phyloP scores from a whole-genome alignment of 2,888 invertebrate genomes.

The Thera obeliscata region DNA sequence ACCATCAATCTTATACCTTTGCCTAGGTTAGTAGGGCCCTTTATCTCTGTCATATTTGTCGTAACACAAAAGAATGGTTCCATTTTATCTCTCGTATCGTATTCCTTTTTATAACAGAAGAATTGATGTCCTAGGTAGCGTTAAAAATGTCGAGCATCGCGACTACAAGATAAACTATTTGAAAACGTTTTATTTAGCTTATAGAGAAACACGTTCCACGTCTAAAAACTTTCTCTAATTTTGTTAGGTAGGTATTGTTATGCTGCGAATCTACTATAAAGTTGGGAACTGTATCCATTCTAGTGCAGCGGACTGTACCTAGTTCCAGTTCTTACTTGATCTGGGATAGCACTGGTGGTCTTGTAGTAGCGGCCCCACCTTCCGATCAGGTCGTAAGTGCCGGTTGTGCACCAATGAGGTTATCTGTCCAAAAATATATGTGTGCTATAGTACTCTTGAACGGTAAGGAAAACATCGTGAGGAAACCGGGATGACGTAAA shows the following conservation, averaged over 20 bases:
- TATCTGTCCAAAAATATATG: too few species aligned
- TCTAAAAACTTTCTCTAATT: not conserved
- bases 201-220: constrained; percentile 3
- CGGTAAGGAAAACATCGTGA: too few species aligned
- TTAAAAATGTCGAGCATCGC: constrained; percentile 23
- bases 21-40: not conserved
- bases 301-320: too few species aligned
- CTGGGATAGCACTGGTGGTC: too few species aligned
- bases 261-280: too few species aligned
- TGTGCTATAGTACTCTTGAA: too few species aligned
- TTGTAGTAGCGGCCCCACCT: too few species aligned
- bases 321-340: too few species aligned
- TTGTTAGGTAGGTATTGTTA: not conserved
- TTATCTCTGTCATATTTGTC: constrained; percentile 11
- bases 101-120: constrained; percentile 21
- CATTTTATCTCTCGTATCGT: constrained; percentile 17
- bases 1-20: not conserved
- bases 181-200: constrained; percentile 8
- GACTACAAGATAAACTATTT: constrained; percentile 20
- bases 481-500: too few species aligned
- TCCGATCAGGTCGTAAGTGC: too few species aligned
- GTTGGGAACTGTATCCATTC: too few species aligned
- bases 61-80: constrained; percentile 10
- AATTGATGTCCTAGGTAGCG: constrained; percentile 23
- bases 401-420: too few species aligned